These are phyloP conservation scores for Cerastis rubricosa DNA, from an alignment of 2,888 invertebrate species.

Conservation along the genomic window DNA sequence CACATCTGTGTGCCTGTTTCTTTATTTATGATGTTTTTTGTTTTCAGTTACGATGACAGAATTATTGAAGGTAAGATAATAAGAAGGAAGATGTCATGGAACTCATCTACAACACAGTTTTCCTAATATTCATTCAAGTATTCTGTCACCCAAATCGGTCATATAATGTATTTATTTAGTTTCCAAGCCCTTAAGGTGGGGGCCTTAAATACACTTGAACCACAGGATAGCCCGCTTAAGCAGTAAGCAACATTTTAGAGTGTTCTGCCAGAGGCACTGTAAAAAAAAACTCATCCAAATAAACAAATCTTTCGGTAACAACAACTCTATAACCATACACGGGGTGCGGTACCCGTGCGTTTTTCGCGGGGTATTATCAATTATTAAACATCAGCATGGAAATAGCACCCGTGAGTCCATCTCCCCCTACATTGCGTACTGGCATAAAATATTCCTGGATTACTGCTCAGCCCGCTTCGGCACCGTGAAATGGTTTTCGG, in stretches of 20 bases:
- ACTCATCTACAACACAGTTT: background rate
- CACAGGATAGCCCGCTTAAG: too few relatives aligned
- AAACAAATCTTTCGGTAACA: conserved; percentile 63
- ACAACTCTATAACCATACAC: conserved; percentile 74
- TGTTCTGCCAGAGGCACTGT: too few relatives aligned
- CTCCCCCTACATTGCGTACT: conserved; percentile 84
- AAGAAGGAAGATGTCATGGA: background rate
- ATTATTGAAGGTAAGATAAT: background rate
- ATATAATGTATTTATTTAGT: too few relatives aligned
- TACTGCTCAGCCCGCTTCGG: conserved; percentile 81
- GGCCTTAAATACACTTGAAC: too few relatives aligned
- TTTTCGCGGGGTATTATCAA: conserved; percentile 91
- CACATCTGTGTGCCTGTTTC: background rate
- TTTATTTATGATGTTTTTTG: background rate
- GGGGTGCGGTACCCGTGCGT: conserved; percentile 82
- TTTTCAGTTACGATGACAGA: background rate
- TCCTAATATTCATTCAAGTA: background rate
- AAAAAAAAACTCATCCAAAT: background rate
- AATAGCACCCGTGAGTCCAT: conserved; percentile 89
- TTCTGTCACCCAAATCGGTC: too few relatives aligned
- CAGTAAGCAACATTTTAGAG: too few relatives aligned
- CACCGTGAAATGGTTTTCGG: conserved; percentile 90
- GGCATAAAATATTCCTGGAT: conserved; percentile 90
- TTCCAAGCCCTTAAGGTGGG: too few relatives aligned
- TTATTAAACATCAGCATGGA: conserved; percentile 91